Conservation (phyloP, 2,888 invertebrate species). For the Eugnorisma glareosa region DNA sequence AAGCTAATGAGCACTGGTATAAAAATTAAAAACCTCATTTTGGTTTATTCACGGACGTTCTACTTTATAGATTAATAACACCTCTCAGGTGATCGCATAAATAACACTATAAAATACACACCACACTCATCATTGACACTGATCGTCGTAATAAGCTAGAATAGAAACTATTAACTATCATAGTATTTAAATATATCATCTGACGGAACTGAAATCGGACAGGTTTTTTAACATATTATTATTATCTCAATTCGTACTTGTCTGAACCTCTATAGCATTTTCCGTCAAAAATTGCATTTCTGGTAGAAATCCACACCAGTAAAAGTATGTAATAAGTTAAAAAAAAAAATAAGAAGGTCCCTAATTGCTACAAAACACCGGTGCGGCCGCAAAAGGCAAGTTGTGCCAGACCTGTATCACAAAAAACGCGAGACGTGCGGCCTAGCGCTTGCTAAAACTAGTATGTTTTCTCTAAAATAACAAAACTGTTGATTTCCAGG, state of each 20-base stretch:
- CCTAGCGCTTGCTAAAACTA: neutral
- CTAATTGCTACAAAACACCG: neutral
- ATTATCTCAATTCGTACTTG: neutral
- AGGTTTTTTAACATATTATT: neutral
- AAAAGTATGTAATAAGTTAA: neutral
- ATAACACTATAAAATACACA: constrained; percentile 25
- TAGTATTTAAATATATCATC: neutral
- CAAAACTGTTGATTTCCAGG: constrained; percentile 7
- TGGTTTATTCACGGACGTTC: neutral
- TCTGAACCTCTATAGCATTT: neutral
- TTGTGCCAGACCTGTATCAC: neutral
- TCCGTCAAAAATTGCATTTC: neutral
- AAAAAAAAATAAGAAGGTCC: neutral
- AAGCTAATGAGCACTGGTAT: constrained; percentile 30
- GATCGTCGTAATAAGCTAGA: neutral
- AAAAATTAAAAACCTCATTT: constrained; percentile 35
- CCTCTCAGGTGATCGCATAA: neutral
- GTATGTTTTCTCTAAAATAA: constrained; percentile 1
- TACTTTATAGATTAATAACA: neutral
- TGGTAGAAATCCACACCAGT: neutral
- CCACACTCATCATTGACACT: neutral
- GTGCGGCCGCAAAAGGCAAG: neutral
- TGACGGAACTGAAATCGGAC: neutral
- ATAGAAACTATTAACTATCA: neutral
- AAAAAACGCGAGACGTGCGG: neutral